Base-by-base conservation (phyloP, 2,797 vertebrate species). In the Lophura swinhoii region DNA sequence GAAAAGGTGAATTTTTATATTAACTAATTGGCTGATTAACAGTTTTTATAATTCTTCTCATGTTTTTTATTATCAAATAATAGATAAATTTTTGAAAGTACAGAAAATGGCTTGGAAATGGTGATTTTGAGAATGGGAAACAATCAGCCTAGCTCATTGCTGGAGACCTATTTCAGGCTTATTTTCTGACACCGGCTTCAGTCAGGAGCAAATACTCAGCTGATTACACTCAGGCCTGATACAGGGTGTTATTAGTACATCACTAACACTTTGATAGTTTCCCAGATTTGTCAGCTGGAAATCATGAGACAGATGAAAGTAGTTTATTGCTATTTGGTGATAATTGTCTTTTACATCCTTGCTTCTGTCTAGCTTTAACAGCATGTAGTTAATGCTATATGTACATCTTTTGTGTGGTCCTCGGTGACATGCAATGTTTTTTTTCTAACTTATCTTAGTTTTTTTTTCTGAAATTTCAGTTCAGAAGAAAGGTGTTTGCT, bases 221-320 rank as follows among this genome's bases (percentile, higher is more conserved):
- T 91, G 88, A 71, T 33, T 49, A 41, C 39, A 56, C 63, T 95
- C 68, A 79, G 21, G 33, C 56, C 55, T 73, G 60, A 63, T 69
- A 63, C 10, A 53, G 55, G 5, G 14, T 77, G n/a, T 73, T 70
- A 70, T 58, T 62, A 70, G 31, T 63, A 35, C 16, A 15, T 64
- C 46, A 43, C 75, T 86, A 94, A 59, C 28, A 37, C 24, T 85
- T 91, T 89, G 78, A 84, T 16, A 53, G 10, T 55, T 87, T 68
- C 70, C 41, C 53, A 89, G 29, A 79, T 81, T 81, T 86, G 53
- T 84, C 90, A 71, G 29, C 76, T 93, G 87, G 67, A 75, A 94
- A 71, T 83, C 41, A 59, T 55, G 60, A 81, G 41, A 37, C 67
- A 90, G 93, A 63, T 72, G 41, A 44, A 92, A 84, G 29, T 51